phyloP scores from a whole-genome alignment of 2,888 invertebrate species.

The Luffia ferchaultella region DNA sequence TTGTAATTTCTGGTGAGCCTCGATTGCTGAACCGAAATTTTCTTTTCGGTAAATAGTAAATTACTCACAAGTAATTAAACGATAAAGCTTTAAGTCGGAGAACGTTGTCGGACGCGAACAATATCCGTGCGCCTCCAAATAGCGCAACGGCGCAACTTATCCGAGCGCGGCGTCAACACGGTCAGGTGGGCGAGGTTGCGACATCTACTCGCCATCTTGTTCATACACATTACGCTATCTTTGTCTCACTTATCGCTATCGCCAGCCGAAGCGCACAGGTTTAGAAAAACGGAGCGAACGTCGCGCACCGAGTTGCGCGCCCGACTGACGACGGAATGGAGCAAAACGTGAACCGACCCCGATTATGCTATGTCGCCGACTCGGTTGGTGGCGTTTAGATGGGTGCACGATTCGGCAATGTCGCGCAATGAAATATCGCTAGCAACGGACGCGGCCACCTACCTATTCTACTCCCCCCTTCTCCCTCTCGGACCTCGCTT shows the following conservation, averaged over 20 bases:
- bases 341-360: conserved; percentile 22
- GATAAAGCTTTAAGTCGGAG: conserved; percentile 35
- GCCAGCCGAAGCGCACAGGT: conserved; percentile 7
- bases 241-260: conserved; percentile 23
- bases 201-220: conserved; percentile 34
- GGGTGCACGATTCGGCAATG: conserved; percentile 43
- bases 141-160: conserved; percentile 67
- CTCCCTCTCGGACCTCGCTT: background rate
- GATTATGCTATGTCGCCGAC: conserved; percentile 26
- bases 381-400: conserved; percentile 30
- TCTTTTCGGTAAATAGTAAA: too few relatives aligned
- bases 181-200: conserved; percentile 68
- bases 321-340: conserved; percentile 56
- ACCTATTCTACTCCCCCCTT: too few relatives aligned
- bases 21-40: too few relatives aligned
- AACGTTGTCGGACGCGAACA: conserved; percentile 42
- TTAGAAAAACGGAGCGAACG: conserved; percentile 32
- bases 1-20: too few relatives aligned
- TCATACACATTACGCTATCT: conserved; percentile 30
- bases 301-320: conserved; percentile 64
- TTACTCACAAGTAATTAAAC: too few relatives aligned
- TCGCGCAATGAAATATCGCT: conserved; percentile 25
- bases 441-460: background rate
- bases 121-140: conserved; percentile 64
- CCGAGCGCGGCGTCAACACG: conserved; percentile 65